Percentiles rank a stretch among this genome's conserved stretches.
phyloP scores from a whole-genome alignment of 2,888 invertebrate genomes.

The Lepeophtheirus nordmannii region DNA sequence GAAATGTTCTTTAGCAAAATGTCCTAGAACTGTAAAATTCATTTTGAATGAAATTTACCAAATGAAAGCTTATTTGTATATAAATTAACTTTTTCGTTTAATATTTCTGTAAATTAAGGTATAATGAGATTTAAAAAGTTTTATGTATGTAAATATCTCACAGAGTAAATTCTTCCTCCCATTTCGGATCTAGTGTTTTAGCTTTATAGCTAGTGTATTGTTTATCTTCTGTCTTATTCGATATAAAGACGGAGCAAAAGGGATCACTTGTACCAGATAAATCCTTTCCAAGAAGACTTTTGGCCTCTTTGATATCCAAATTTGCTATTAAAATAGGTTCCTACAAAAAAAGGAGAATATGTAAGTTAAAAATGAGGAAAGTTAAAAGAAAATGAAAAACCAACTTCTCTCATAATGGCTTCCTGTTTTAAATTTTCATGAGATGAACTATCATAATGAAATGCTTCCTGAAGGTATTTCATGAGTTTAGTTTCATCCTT shows the following conservation, averaged over 20 bases:
- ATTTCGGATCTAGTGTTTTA: constrained; percentile 69
- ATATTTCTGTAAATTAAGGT: no score
- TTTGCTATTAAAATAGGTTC: constrained; percentile 20
- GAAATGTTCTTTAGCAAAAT: no score
- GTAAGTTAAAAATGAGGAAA: background rate
- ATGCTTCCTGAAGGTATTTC: constrained; percentile 5
- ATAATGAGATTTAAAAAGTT: background rate
- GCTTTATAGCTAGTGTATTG: constrained; percentile 74
- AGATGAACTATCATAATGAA: constrained; percentile 1
- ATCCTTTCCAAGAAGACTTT: constrained; percentile 18
- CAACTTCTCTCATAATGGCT: constrained; percentile 18
- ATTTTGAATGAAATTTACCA: no score
- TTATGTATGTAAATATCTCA: constrained; percentile 40
- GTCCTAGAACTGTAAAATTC: no score
- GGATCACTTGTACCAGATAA: constrained; percentile 60
- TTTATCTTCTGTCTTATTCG: constrained; percentile 56
- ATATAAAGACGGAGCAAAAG: constrained; percentile 77
- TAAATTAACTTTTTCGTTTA: no score
- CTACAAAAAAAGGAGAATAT: background rate
- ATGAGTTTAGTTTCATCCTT: background rate
- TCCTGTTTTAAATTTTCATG: constrained; percentile 13
- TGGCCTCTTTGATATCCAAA: constrained; percentile 15
- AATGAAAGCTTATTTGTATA: no score
- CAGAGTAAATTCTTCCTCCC: constrained; percentile 97
- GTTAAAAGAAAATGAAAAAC: no score